Percentiles rank a stretch among this genome's conserved stretches.
Conservation (phyloP, 2,888 invertebrate species). For the Platycheirus rosarum region DNA sequence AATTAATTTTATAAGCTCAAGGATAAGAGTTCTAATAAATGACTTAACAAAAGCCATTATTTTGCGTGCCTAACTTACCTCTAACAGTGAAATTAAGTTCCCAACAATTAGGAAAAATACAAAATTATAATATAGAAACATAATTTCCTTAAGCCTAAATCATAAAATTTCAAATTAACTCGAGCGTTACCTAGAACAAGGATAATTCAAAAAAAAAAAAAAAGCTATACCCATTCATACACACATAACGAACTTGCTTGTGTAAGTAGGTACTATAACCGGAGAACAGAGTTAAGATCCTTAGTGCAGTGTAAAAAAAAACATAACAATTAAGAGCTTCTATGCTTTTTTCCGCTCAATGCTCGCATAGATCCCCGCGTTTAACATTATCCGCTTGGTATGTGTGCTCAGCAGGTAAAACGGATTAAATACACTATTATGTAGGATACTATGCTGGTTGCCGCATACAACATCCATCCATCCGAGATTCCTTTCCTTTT, state of each 20-base stretch:
- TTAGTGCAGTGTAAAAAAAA: slow-evolving; percentile 41
- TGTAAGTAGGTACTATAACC: slow-evolving; percentile 33
- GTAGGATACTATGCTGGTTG: background rate
- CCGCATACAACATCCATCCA: slow-evolving; percentile 21
- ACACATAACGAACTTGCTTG: slow-evolving; percentile 28
- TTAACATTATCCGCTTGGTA: slow-evolving; percentile 52
- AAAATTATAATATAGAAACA: background rate
- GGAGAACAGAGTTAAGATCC: slow-evolving; percentile 31
- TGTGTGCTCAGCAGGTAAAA: slow-evolving; percentile 41
- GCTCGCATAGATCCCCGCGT: slow-evolving; percentile 29
- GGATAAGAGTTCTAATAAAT: slow-evolving; percentile 13
- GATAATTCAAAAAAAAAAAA: background rate
- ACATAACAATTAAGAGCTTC: slow-evolving; percentile 41
- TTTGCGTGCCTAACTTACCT: background rate
- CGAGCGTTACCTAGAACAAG: slow-evolving; percentile 29
- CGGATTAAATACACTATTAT: slow-evolving; percentile 44
- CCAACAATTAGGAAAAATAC: slow-evolving; percentile 1
- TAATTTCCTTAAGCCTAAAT: slow-evolving; percentile 35
- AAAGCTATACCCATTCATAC: no score
- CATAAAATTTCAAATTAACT: slow-evolving; percentile 40
- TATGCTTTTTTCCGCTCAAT: slow-evolving; percentile 40
- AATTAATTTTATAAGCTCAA: slow-evolving; percentile 21
- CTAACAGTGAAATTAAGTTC: slow-evolving; percentile 1
- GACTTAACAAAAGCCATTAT: slow-evolving; percentile 31
- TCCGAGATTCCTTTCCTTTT: slow-evolving; percentile 26